Evolutionary conservation across 2,888 invertebrate species (phyloP), one percentile per base, ranked within the genome.

Genomic region (Yponomeuta sedellus): DNA sequence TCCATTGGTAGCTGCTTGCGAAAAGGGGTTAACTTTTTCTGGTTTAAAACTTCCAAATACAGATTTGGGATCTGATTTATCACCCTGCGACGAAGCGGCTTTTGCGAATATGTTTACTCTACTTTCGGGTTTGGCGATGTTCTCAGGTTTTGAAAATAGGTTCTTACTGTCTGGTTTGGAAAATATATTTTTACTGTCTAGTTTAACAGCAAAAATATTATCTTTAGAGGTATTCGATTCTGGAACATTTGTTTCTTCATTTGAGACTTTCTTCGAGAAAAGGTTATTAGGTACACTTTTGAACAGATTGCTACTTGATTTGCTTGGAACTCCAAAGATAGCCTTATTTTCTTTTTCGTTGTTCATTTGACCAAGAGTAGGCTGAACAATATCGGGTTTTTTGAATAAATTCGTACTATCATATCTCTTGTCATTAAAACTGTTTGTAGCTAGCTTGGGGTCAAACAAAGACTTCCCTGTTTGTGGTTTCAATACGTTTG

Each of bases 31-130:
- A 52, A 67, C 74, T 58, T 68, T 64, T 64, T 74, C 75, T 64
- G 56, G 59, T 65, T 84, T 76, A 71, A 81, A 79, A 19, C 71
- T 59, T 39, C 80, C 80, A 75, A 88, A 87, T 70, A 87, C 80
- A 69, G 74, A 82, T 25, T 80, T 68, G 20, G 82, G 69, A 63
- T 69, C 68, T 58, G 76, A 77, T n/a, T 68, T 64, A 63, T 75
- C 72, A 22, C 64, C 68, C 64, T 71, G 75, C 69, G 72, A 69
- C 22, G 68, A 39, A 25, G 64, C 64, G 19, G 78, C 65, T 69
- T 77, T 82, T 10, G 75, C 71, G 75, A 88, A 87, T 69, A 88
- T 79, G 70, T 79, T 84, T 39, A 69, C 72, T 57, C 70, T 69
- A 67, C 75, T 77, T 65, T 70, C 75, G 67, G 77, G 76, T 68